These are phyloP conservation scores for Toxotes chatareus DNA, from an alignment of 2,113 vertebrate species.

Conservation along the genomic window DNA sequence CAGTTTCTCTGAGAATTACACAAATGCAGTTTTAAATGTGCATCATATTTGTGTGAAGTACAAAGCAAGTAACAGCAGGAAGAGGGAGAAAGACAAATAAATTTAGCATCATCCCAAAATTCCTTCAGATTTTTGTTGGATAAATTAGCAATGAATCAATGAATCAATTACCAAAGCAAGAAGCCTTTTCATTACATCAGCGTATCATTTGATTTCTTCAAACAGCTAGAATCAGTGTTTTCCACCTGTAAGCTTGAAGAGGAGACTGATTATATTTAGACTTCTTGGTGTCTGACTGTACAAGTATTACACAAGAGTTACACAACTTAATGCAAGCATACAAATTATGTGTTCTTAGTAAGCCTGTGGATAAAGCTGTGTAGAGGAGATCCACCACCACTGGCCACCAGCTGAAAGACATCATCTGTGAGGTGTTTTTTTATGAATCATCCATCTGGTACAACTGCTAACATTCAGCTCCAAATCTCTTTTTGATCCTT, in stretches of 20 bases:
- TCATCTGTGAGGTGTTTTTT: conserved; percentile 13
- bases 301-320: conserved; percentile 54
- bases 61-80: not conserved
- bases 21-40: not conserved
- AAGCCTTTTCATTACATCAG: not conserved
- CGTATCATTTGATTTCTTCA: not conserved
- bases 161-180: not conserved
- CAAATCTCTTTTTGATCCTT: conserved; percentile 58
- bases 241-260: conserved; percentile 12
- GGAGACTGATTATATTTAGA: conserved; percentile 24
- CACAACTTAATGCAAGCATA: conserved; percentile 23
- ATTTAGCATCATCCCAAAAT: no score
- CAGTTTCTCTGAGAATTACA: not conserved
- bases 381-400: conserved; percentile 4
- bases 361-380: conserved; percentile 22
- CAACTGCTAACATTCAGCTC: conserved; percentile 23
- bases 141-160: not conserved
- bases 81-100: not conserved
- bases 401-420: conserved; percentile 30
- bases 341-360: conserved; percentile 14
- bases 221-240: not conserved
- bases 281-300: conserved; percentile 12
- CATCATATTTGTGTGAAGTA: not conserved
- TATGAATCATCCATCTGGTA: conserved; percentile 30
- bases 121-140: not conserved